Percentiles rank a stretch among this genome's conserved stretches.
These are phyloP conservation scores for Xestia rhomboidea DNA, from an alignment of 2,888 invertebrate species.

Conservation along the genomic window DNA sequence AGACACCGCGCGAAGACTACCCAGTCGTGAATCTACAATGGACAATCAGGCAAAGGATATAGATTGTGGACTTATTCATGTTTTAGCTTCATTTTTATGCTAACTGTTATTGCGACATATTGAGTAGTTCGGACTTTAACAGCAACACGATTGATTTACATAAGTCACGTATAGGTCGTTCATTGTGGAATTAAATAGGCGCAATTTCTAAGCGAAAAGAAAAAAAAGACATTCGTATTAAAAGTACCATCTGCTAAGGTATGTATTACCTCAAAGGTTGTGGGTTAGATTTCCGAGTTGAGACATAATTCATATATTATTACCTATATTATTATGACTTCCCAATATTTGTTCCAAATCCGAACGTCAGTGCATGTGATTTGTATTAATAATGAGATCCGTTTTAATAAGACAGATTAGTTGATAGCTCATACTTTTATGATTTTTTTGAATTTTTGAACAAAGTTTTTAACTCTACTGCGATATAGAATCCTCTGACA, in stretches of 20 bases:
- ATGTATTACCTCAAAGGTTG: background rate
- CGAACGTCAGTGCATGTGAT: background rate
- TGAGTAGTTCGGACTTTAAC: background rate
- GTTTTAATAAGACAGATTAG: background rate
- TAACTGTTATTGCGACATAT: slow-evolving; percentile 5
- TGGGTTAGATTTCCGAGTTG: slow-evolving; percentile 1
- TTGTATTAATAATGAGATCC: background rate
- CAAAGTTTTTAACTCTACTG: background rate
- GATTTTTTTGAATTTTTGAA: background rate
- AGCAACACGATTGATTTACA: slow-evolving; percentile 26
- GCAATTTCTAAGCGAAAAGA: background rate
- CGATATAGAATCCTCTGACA: background rate
- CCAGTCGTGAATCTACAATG: background rate
- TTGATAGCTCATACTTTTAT: background rate
- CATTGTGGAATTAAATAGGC: slow-evolving; percentile 4
- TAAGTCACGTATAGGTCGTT: slow-evolving; percentile 31
- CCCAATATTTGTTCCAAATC: slow-evolving; percentile 18
- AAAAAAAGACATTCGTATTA: background rate
- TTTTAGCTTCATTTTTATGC: background rate
- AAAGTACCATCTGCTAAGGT: background rate
- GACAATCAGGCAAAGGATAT: background rate
- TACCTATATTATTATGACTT: background rate
- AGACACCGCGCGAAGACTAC: background rate
- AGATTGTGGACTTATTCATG: background rate
- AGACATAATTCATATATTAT: background rate